Conservation (phyloP, 2,113 vertebrate species). For the Nerophis lumbriciformis region DNA sequence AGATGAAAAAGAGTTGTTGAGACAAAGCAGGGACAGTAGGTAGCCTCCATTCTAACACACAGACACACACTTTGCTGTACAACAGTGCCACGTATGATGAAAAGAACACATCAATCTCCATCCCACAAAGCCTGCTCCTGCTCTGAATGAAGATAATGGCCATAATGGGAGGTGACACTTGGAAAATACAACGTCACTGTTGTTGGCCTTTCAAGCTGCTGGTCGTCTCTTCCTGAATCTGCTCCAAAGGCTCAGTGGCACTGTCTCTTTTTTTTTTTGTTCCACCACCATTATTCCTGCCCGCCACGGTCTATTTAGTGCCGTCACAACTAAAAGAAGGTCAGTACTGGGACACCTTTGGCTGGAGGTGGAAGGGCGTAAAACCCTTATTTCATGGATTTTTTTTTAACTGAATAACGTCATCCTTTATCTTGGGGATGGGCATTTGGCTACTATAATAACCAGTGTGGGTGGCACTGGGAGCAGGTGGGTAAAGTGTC, state of each 20-base stretch:
- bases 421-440: too few species aligned
- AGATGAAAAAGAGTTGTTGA: conserved; percentile 27
- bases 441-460: too few species aligned
- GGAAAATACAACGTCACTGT: conserved; percentile 51
- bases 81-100: conserved; percentile 24
- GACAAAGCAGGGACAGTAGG: conserved; percentile 27
- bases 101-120: conserved; percentile 41
- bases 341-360: background rate
- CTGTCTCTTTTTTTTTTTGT: conserved; percentile 23
- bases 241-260: conserved; percentile 4
- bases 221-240: conserved; percentile 32
- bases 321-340: conserved; percentile 7
- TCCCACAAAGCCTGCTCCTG: conserved; percentile 44
- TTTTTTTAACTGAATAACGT: background rate
- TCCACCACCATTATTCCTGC: conserved; percentile 1
- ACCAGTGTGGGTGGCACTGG: too few species aligned
- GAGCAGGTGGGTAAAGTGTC: too few species aligned
- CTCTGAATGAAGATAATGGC: conserved; percentile 56
- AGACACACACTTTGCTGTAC: conserved; percentile 2
- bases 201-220: conserved; percentile 40
- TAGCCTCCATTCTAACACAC: background rate
- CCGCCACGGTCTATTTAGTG: conserved; percentile 22
- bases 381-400: background rate
- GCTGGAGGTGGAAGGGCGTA: background rate
- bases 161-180: conserved; percentile 52